Conservation (phyloP, 1,140 invertebrate species). For the Chionoecetes opilio region DNA sequence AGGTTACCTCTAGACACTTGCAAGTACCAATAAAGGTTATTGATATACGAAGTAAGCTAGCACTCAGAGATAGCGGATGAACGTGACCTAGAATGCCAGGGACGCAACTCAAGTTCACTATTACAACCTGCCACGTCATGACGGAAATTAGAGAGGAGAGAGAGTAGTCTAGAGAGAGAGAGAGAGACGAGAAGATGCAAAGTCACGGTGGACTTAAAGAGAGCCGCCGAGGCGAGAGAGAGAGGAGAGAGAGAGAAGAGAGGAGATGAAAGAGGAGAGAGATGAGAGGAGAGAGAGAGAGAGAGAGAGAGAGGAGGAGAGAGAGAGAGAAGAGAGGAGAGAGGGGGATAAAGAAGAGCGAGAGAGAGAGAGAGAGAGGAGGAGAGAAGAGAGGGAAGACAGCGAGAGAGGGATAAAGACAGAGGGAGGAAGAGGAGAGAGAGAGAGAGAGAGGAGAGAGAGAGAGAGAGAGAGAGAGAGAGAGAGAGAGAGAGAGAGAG, state of each 20-base stretch:
- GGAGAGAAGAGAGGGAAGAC: not conserved
- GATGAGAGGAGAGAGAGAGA: not conserved
- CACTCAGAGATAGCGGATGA: too few species aligned
- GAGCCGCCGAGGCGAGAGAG: too few species aligned
- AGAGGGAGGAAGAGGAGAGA: not conserved
- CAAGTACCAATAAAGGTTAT: too few species aligned
- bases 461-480: conserved; percentile 11
- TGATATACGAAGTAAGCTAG: too few species aligned
- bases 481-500: not conserved
- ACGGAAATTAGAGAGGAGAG: too few species aligned
- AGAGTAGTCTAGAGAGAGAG: not conserved
- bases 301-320: not conserved
- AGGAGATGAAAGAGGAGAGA: not conserved
- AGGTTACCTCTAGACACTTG: too few species aligned
- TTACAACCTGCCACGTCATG: too few species aligned
- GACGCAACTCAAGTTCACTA: too few species aligned
- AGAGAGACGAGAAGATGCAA: too few species aligned
- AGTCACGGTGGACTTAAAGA: too few species aligned
- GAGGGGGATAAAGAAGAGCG: not conserved
- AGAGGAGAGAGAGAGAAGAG: not conserved
- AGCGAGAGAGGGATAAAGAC: not conserved
- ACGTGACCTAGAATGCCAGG: too few species aligned
- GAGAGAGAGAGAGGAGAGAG: not conserved
- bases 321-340: not conserved
- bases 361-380: not conserved